Conservation (phyloP, 2,888 invertebrate species). For the Andrena hattorfiana region DNA sequence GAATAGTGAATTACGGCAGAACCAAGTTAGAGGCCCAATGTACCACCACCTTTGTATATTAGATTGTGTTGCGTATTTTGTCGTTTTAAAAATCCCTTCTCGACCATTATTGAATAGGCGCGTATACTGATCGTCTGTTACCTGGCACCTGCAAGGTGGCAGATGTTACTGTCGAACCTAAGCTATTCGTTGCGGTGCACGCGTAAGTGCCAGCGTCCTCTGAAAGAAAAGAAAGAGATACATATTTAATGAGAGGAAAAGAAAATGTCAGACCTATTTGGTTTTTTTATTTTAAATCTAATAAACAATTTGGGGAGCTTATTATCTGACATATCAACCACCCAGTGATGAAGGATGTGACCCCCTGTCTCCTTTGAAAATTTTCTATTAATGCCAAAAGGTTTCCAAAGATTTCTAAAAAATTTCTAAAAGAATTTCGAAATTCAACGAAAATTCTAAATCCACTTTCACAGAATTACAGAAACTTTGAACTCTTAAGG, state of each 20-base stretch:
- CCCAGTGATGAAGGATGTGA: no score
- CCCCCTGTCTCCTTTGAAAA: no score
- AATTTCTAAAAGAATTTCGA: background rate
- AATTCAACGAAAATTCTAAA: background rate
- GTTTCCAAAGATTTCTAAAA: background rate
- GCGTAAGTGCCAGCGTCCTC: conserved; percentile 92
- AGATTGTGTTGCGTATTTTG: conserved; percentile 42
- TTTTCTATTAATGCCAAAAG: background rate
- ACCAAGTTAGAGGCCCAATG: conserved; percentile 68
- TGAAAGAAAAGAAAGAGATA: conserved; percentile 78
- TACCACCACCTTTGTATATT: conserved; percentile 79
- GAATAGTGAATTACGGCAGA: conserved; percentile 28
- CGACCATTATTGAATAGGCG: conserved; percentile 74
- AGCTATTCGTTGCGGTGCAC: conserved; percentile 90
- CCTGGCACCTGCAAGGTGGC: conserved; percentile 90
- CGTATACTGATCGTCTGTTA: conserved; percentile 87
- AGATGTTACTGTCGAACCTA: conserved; percentile 89
- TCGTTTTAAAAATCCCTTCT: conserved; percentile 53
- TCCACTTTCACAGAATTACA: no score
- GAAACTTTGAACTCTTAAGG: background rate
- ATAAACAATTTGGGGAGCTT: background rate
- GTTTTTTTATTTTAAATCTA: no score
- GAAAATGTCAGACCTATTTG: no score
- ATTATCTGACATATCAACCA: no score
- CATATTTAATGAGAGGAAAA: no score